Conservation (phyloP, 1,140 invertebrate genomes). For the Drosophila seguyi region DNA sequence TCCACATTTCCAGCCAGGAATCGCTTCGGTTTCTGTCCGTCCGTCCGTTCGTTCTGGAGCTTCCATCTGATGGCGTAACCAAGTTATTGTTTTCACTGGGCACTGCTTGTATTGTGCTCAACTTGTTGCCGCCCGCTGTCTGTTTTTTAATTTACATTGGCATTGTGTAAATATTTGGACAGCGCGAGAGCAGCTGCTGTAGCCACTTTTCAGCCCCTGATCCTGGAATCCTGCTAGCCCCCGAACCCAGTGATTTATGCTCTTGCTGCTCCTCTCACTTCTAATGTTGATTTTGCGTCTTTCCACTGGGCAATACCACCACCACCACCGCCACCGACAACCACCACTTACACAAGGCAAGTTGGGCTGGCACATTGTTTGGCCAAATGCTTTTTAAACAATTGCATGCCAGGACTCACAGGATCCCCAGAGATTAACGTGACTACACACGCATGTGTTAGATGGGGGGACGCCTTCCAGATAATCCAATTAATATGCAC, state of each 20-base stretch:
- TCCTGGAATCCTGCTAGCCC: not conserved
- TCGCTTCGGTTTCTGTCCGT: not conserved
- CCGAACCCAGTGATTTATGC: slow-evolving; percentile 64
- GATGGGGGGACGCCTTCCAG: slow-evolving; percentile 48
- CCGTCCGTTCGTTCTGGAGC: slow-evolving; percentile 1
- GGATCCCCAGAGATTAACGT: slow-evolving; percentile 75
- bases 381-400: slow-evolving; percentile 81
- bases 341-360: slow-evolving; percentile 2
- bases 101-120: slow-evolving; percentile 63
- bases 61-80: slow-evolving; percentile 1
- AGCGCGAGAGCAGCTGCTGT: slow-evolving; percentile 60
- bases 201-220: slow-evolving; percentile 23
- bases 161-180: slow-evolving; percentile 81
- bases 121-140: slow-evolving; percentile 79
- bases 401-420: slow-evolving; percentile 68
- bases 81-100: slow-evolving; percentile 42
- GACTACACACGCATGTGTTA: slow-evolving; percentile 51
- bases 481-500: slow-evolving; percentile 82
- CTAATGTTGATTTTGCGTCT: slow-evolving; percentile 81
- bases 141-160: slow-evolving; percentile 83
- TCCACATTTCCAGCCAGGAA: not conserved
- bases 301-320: slow-evolving; percentile 54
- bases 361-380: slow-evolving; percentile 50
- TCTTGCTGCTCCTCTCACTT: slow-evolving; percentile 23
- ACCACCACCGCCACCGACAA: not conserved